These are phyloP conservation scores for Meda fulgida DNA, from an alignment of 2,797 vertebrate genomes.

Conservation along the genomic window DNA sequence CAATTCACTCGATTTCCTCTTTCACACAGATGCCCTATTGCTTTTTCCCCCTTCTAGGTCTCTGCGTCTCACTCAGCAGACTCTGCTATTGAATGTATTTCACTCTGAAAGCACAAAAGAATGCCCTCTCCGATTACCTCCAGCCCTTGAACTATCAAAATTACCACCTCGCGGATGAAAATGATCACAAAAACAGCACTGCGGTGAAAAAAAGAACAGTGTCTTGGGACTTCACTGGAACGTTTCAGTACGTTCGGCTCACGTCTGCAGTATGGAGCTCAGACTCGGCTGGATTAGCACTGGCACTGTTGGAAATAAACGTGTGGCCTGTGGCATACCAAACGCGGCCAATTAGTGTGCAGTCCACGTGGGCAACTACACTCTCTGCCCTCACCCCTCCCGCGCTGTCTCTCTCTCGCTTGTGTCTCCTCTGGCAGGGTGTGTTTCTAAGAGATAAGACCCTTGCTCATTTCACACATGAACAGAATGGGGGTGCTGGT, in stretches of 20 bases:
- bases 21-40: slow-evolving; percentile 53
- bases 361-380: slow-evolving; percentile 65
- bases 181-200: slow-evolving; percentile 15
- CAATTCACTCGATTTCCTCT: slow-evolving; percentile 56
- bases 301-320: slow-evolving; percentile 58
- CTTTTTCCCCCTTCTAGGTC: slow-evolving; percentile 31
- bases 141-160: slow-evolving; percentile 38
- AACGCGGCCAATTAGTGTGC: slow-evolving; percentile 75
- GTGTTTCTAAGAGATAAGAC: slow-evolving; percentile 85
- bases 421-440: slow-evolving; percentile 82
- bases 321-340: slow-evolving; percentile 64
- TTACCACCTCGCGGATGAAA: slow-evolving; percentile 8
- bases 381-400: slow-evolving; percentile 50
- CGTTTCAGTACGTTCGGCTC: slow-evolving; percentile 12
- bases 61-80: slow-evolving; percentile 32
- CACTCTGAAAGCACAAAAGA: slow-evolving; percentile 26
- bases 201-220: slow-evolving; percentile 10
- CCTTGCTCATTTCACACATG: slow-evolving; percentile 86
- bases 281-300: slow-evolving; percentile 58
- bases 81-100: slow-evolving; percentile 40
- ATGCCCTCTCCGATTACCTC: slow-evolving; percentile 35
- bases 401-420: slow-evolving; percentile 42
- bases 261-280: slow-evolving; percentile 30
- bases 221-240: slow-evolving; percentile 35
- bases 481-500: slow-evolving; percentile 69